These are phyloP conservation scores for Periplaneta americana DNA, from an alignment of 1,140 invertebrate species.

Conservation along the genomic window DNA sequence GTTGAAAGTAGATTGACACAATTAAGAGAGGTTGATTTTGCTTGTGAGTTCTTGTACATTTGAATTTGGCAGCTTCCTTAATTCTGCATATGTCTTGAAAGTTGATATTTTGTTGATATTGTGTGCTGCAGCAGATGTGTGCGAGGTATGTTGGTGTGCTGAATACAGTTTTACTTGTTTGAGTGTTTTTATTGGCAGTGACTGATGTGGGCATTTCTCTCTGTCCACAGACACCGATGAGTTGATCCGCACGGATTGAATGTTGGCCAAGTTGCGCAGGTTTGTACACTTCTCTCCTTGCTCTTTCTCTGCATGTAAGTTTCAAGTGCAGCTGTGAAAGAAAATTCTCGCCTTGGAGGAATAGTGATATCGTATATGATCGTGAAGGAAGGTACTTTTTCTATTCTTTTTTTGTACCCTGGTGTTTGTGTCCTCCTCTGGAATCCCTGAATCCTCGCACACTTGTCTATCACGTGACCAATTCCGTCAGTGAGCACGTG, in stretches of 20 bases:
- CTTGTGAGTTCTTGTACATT: background rate
- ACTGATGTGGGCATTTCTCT: constrained; percentile 4
- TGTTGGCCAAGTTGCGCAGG: constrained; percentile 9
- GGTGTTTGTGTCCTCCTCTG: constrained; percentile 4
- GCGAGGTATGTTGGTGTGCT: background rate
- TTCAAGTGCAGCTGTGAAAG: constrained; percentile 6
- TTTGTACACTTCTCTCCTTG: constrained; percentile 27
- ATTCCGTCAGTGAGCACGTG: background rate
- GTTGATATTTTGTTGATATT: background rate
- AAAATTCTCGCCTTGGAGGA: constrained; percentile 8
- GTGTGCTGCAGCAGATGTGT: background rate
- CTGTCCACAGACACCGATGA: constrained; percentile 3
- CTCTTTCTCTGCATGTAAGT: constrained; percentile 18
- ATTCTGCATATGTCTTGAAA: background rate
- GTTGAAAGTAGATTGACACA: too few relatives aligned
- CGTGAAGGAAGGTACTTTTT: constrained; percentile 6
- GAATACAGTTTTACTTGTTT: too few relatives aligned
- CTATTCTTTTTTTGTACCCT: constrained; percentile 1
- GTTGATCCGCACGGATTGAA: background rate
- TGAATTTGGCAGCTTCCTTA: background rate
- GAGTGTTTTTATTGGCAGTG: background rate
- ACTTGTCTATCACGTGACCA: background rate
- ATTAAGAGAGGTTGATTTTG: too few relatives aligned
- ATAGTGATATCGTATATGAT: background rate
- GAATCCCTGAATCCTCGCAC: background rate